These are phyloP conservation scores for Lampropteryx suffumata DNA, from an alignment of 2,888 invertebrate genomes.

Conservation along the genomic window DNA sequence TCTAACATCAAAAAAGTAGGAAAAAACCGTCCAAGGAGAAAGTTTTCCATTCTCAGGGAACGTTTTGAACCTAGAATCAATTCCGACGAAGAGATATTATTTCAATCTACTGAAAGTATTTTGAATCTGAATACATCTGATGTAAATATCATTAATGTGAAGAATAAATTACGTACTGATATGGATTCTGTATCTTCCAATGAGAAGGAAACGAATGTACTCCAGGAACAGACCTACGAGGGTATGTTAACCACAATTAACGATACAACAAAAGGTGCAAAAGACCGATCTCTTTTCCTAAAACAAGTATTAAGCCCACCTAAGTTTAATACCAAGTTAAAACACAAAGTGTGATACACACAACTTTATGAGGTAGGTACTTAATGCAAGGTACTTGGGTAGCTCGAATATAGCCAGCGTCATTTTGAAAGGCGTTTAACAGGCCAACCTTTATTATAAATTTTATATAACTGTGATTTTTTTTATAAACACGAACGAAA, in stretches of 20 bases:
- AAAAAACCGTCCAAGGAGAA: slow-evolving; percentile 76
- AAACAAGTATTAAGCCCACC: slow-evolving; percentile 83
- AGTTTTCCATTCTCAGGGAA: slow-evolving; percentile 83
- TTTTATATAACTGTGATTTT: slow-evolving; percentile 27
- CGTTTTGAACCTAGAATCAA: slow-evolving; percentile 79
- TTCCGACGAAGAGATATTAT: slow-evolving; percentile 76
- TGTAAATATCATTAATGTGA: slow-evolving; percentile 46
- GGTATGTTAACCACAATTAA: slow-evolving; percentile 29
- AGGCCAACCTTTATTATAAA: neutral
- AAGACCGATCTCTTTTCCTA: slow-evolving; percentile 79
- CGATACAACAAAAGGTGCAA: slow-evolving; percentile 59
- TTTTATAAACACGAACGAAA: slow-evolving; percentile 29
- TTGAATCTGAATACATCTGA: slow-evolving; percentile 51
- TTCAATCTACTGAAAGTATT: slow-evolving; percentile 61
- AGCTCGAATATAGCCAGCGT: neutral
- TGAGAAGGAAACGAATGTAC: slow-evolving; percentile 19
- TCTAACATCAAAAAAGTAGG: slow-evolving; percentile 66
- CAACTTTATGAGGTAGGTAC: neutral
- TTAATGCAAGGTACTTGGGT: neutral
- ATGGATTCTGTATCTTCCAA: slow-evolving; percentile 8
- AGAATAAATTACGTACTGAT: slow-evolving; percentile 50
- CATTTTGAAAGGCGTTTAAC: neutral
- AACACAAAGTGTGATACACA: slow-evolving; percentile 58
- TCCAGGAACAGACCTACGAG: slow-evolving; percentile 28
- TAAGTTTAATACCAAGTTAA: slow-evolving; percentile 76